These are phyloP conservation scores for Ruditapes philippinarum DNA, from an alignment of 1,140 invertebrate species.

Conservation along the genomic window DNA sequence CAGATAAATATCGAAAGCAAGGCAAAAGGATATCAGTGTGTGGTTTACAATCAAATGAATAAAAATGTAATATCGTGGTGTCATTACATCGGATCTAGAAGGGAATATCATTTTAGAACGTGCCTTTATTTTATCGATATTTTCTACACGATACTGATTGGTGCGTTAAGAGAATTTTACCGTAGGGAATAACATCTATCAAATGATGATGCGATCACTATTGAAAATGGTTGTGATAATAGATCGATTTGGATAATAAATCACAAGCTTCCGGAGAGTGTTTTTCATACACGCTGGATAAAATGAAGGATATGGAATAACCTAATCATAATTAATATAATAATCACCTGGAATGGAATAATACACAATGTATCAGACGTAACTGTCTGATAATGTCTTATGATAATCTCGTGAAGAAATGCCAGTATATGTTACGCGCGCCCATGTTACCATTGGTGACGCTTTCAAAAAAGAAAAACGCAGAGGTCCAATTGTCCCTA, in stretches of 20 bases:
- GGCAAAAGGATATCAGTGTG: background rate
- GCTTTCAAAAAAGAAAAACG: conserved; percentile 12
- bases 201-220: no score
- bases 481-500: conserved; percentile 46
- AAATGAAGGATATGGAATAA: no score
- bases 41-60: conserved; percentile 11
- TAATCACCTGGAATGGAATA: no score
- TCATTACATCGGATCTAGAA: background rate
- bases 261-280: no score
- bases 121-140: background rate
- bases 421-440: conserved; percentile 67
- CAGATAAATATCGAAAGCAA: background rate
- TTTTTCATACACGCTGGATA: no score
- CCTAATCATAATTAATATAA: no score
- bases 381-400: background rate
- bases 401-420: conserved; percentile 15
- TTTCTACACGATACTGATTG: background rate
- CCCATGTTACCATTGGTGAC: conserved; percentile 67
- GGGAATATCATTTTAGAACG: background rate
- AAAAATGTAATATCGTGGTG: background rate
- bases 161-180: background rate
- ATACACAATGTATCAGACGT: background rate
- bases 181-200: background rate
- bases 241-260: no score
- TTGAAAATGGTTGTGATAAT: no score